These are phyloP conservation scores for Trochalopteron elliotii DNA, from an alignment of 2,113 vertebrate species.

Conservation along the genomic window DNA sequence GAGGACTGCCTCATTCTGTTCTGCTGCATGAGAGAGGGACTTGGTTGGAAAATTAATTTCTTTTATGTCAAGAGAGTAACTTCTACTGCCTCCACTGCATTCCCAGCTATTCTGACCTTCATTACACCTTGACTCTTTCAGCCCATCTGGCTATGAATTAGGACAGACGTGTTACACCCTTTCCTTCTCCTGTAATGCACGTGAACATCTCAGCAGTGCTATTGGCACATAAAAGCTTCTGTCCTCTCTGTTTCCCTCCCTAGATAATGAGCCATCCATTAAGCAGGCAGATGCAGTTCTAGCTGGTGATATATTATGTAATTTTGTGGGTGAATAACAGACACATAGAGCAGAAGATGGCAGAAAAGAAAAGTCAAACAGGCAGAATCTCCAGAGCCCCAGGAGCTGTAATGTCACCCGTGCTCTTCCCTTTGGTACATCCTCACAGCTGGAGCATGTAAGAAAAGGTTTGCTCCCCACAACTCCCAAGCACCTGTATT, in stretches of 20 bases:
- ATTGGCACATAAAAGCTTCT: conserved; percentile 34
- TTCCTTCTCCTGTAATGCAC: not conserved
- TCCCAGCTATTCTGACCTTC: conserved; percentile 5
- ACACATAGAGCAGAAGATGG: not conserved
- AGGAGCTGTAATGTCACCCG: not conserved
- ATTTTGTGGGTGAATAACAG: conserved; percentile 31
- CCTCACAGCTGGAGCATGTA: not conserved
- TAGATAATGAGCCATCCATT: conserved; percentile 46
- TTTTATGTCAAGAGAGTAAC: conserved; percentile 13
- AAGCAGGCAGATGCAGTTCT: conserved; percentile 24
- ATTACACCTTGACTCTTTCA: conserved; percentile 23
- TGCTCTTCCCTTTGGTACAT: not conserved
- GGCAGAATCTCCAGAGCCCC: not conserved
- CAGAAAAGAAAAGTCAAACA: not conserved
- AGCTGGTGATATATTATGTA: conserved; percentile 26
- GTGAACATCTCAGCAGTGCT: not conserved
- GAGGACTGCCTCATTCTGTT: not conserved
- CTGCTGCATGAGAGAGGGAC: not conserved
- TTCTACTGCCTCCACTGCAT: not conserved
- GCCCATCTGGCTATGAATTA: conserved; percentile 21
- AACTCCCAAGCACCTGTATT: not conserved
- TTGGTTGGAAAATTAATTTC: not conserved
- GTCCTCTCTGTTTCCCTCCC: conserved; percentile 55
- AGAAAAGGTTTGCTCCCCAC: not conserved
- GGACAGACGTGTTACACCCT: not conserved